Conservation (phyloP, 2,888 invertebrate species). For the Cyrtodaria siliqua region DNA sequence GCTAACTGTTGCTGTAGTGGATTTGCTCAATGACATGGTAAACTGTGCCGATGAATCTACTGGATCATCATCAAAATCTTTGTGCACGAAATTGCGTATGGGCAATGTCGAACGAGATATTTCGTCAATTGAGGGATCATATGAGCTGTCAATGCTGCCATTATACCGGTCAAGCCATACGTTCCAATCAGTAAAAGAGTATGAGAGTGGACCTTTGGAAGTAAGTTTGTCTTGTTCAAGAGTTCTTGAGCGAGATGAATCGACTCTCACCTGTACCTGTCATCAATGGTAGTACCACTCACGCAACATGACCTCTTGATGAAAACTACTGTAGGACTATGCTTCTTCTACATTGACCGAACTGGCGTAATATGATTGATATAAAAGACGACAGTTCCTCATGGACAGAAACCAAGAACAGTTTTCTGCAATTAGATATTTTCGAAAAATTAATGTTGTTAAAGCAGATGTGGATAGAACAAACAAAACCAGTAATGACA, state of each 20-base stretch:
- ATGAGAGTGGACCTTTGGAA: too few species aligned
- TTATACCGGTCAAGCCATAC: conserved; percentile 54
- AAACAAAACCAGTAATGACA: too few species aligned
- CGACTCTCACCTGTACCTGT: conserved; percentile 48
- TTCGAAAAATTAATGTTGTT: too few species aligned
- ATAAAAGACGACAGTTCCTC: conserved; percentile 47
- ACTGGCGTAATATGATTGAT: conserved; percentile 51
- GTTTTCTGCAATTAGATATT: conserved; percentile 36
- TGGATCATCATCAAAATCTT: conserved; percentile 24
- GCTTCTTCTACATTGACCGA: conserved; percentile 57
- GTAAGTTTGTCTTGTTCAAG: conserved; percentile 59
- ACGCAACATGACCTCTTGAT: conserved; percentile 56
- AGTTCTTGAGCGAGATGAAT: conserved; percentile 39
- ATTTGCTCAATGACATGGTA: conserved; percentile 54
- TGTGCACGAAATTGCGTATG: conserved; percentile 59
- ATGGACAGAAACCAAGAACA: conserved; percentile 45
- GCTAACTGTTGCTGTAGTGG: conserved; percentile 50
- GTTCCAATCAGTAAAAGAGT: conserved; percentile 58
- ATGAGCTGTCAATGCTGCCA: conserved; percentile 34
- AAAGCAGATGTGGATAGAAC: too few species aligned
- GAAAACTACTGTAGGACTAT: conserved; percentile 57
- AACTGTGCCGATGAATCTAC: conserved; percentile 21
- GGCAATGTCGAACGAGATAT: conserved; percentile 63
- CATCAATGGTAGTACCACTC: conserved; percentile 25
- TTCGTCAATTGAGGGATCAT: conserved; percentile 64